Evolutionary conservation across 2,797 vertebrate genomes (phyloP).

Genomic region (Loris lydekkerianus): DNA sequence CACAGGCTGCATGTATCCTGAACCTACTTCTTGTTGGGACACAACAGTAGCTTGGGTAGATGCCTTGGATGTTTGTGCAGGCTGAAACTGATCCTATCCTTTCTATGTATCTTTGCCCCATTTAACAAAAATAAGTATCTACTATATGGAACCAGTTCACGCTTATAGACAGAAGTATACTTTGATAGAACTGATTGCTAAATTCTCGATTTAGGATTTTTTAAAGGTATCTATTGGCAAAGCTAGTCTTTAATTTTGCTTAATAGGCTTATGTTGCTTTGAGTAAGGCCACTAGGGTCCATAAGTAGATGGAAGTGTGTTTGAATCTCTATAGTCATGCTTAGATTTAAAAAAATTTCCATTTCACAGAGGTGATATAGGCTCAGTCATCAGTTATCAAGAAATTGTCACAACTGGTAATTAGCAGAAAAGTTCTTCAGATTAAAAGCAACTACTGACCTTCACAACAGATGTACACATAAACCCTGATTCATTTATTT

Average conservation of each 20-base stretch:
- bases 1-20: not conserved
- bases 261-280: conserved; percentile 28
- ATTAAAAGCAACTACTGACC: conserved; percentile 37
- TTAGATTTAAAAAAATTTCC: conserved; percentile 60
- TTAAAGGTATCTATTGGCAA: conserved; percentile 41
- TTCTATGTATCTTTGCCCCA: not conserved
- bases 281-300: conserved; percentile 11
- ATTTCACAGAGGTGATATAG: conserved; percentile 53
- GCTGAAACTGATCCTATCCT: not conserved
- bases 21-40: conserved; percentile 12
- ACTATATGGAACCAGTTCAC: conserved; percentile 13
- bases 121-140: conserved; percentile 42
- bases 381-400: conserved; percentile 63
- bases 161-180: conserved; percentile 37
- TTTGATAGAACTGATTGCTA: conserved; percentile 4
- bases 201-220: conserved; percentile 49
- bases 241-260: conserved; percentile 61
- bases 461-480: conserved; percentile 55
- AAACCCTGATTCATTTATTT: conserved; percentile 66
- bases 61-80: not conserved
- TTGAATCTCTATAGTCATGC: conserved; percentile 32
- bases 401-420: conserved; percentile 69
- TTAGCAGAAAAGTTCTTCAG: conserved; percentile 63
- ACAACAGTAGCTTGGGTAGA: not conserved
- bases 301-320: conserved; percentile 23